Conservation (phyloP, 1,140 invertebrate species). For the Phthorimaea operculella region DNA sequence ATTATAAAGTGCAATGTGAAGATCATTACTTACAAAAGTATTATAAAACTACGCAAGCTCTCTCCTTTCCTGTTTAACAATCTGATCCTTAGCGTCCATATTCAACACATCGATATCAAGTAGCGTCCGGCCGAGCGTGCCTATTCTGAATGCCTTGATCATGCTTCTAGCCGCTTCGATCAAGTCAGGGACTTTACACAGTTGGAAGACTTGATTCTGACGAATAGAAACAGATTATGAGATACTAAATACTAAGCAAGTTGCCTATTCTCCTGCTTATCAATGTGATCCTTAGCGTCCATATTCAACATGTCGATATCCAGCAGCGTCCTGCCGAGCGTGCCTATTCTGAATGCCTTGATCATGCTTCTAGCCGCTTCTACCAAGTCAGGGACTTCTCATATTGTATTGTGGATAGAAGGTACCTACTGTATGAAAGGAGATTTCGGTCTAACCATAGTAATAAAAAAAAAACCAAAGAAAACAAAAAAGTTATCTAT, state of each 20-base stretch:
- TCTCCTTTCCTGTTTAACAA: no score
- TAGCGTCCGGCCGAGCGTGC: constrained; percentile 73
- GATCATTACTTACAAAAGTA: no score
- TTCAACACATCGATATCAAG: constrained; percentile 73
- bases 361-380: constrained; percentile 73
- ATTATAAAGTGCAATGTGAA: no score
- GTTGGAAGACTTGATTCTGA: no score
- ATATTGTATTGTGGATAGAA: constrained; percentile 65
- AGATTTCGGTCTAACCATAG: no score
- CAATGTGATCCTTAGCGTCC: background rate
- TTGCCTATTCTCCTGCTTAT: background rate
- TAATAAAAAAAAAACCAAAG: no score
- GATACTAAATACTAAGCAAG: no score
- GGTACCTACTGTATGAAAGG: no score
- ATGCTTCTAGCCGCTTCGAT: constrained; percentile 71
- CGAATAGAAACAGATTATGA: no score
- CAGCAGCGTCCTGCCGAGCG: constrained; percentile 74
- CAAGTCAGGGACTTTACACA: constrained; percentile 72
- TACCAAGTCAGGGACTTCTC: constrained; percentile 71
- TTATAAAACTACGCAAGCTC: no score
- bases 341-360: constrained; percentile 73
- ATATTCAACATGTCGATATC: constrained; percentile 67
- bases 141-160: constrained; percentile 74
- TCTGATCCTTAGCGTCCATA: no score
- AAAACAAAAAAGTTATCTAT: no score